A percentile compares a stretch with the other conserved stretches of the same genome.
Evolutionary conservation across 2,797 vertebrate genomes (phyloP).

Genomic region (Oreochromis grahami): DNA sequence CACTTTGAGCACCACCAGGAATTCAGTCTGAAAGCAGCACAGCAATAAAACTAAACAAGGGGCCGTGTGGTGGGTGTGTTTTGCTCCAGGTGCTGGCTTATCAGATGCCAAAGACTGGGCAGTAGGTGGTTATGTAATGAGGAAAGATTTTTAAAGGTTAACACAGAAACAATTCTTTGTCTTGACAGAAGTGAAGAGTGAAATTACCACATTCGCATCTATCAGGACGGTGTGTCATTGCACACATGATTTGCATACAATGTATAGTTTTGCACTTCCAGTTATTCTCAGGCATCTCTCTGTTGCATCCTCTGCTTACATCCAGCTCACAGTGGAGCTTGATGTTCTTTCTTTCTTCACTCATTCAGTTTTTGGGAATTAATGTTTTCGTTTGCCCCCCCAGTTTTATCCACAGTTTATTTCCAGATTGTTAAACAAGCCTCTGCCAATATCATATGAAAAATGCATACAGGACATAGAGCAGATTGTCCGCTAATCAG

Average conservation of each 20-base stretch:
- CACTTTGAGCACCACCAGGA: not conserved
- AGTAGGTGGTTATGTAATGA: not conserved
- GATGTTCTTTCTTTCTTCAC: not conserved
- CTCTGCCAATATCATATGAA: not conserved
- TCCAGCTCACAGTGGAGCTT: not conserved
- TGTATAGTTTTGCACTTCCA: not conserved
- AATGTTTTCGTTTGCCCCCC: not conserved
- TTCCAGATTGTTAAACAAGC: not conserved
- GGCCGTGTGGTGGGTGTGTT: not conserved
- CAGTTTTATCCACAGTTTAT: not conserved
- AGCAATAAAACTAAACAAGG: not conserved
- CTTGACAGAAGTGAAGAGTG: not conserved
- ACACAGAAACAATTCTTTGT: not conserved
- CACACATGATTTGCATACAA: not conserved
- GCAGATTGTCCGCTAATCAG: not conserved
- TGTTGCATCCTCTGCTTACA: not conserved
- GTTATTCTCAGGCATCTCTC: not conserved
- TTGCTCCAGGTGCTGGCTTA: not conserved
- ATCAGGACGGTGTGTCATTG: not conserved
- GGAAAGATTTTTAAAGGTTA: not conserved
- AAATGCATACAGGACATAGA: not conserved
- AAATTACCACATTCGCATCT: not conserved
- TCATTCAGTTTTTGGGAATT: not conserved
- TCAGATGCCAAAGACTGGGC: not conserved
- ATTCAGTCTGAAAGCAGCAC: not conserved